Evolutionary conservation across 2,113 vertebrate species (phyloP), one percentile per base, ranked within the genome.

Genomic region (Vulpes vulpes): DNA sequence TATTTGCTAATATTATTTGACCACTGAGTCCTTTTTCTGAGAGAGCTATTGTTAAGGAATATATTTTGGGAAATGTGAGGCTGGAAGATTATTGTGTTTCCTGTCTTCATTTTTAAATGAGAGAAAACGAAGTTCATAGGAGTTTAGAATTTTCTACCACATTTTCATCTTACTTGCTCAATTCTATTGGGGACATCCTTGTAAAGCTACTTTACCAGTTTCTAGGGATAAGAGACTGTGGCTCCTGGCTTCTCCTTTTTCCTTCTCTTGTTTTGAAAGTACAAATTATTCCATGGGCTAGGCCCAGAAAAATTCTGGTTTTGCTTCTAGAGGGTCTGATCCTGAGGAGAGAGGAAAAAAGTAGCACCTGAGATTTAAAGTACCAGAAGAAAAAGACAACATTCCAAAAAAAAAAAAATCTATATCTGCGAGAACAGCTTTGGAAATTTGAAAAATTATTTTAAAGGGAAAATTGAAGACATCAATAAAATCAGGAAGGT

Each of bases 61-160:
- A 8, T 62, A 82, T 83, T 93, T 95, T 91, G 78, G 23, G 57
- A 86, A 89, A 25, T 65, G 27, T 55, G 84, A 8, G 38, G 35
- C 6, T 79, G n/a, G 16, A 89, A 35, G 14, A 59, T 87, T 49
- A 35, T 8, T n/a, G 25, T 38, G 17, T 87, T 55, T 82, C 59
- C 64, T 35, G 25, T 80, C 78, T 93, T 94, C 9, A 51, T 73
- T 78, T 86, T 92, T 51, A 87, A 93, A 92, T 30, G 67, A 90
- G 16, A 17, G 10, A 15, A 89, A 86, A 79, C 19, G 79, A 69
- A 84, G 25, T 94, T 67, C 35, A 73, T 84, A 64, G n/a, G n/a
- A 95, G 32, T 87, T 96, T 92, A 92, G 73, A 86, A 82, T 87
- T 79, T 67, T 62, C 62, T 8, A 78, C 43, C 25, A 67, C 49